phyloP scores from a whole-genome alignment of 1,140 invertebrate genomes.

The Hyposmocoma kahamanoa region DNA sequence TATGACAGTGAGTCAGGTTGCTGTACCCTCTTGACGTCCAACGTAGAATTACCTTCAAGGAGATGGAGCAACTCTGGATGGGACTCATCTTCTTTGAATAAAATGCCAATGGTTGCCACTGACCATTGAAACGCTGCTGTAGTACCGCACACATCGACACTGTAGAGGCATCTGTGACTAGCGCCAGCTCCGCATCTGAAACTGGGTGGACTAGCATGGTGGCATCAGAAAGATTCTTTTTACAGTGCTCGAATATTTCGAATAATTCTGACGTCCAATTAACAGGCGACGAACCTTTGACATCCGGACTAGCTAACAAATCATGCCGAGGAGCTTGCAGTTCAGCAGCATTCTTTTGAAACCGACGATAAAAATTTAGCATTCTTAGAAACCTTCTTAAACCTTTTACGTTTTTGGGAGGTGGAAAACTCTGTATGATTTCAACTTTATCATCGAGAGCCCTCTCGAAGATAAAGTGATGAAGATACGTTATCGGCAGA shows the following conservation, averaged over 20 bases:
- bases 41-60: not conserved
- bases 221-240: not conserved
- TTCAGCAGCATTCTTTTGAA: not conserved
- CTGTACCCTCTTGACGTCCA: not conserved
- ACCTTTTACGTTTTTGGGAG: conserved; percentile 27
- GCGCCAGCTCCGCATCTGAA: not conserved
- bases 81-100: conserved; percentile 39
- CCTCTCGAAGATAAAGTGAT: too few species aligned
- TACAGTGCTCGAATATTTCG: not conserved
- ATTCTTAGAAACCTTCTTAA: conserved; percentile 15
- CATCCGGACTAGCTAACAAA: not conserved
- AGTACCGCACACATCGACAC: conserved; percentile 37
- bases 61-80: conserved; percentile 16
- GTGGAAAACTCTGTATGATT: conserved; percentile 29
- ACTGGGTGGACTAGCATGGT: not conserved
- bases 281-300: not conserved
- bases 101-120: conserved; percentile 34
- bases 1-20: not conserved
- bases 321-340: not conserved
- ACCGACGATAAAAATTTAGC: not conserved
- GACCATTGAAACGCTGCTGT: conserved; percentile 25
- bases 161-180: not conserved
- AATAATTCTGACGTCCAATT: not conserved
- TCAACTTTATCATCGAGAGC: conserved; percentile 15
- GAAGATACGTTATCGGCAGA: too few species aligned